These are phyloP conservation scores for Itoplectis maculator DNA, from an alignment of 2,888 invertebrate species.

Conservation along the genomic window DNA sequence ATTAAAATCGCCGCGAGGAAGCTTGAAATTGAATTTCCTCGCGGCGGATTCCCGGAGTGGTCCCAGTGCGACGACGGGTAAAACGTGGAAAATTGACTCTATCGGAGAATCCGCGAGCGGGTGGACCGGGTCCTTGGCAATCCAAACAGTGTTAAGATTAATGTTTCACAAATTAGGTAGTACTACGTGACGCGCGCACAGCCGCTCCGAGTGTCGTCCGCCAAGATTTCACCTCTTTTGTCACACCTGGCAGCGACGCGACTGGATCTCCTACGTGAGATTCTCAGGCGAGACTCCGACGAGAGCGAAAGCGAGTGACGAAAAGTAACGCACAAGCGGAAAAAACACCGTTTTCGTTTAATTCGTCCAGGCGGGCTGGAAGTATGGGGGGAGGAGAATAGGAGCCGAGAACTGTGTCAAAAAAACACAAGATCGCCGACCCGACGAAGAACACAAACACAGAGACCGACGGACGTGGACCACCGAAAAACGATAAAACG, in stretches of 20 bases:
- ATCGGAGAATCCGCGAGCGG: not conserved
- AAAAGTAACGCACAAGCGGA: constrained; percentile 20
- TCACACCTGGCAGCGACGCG: constrained; percentile 24
- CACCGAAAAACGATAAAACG: constrained; percentile 46
- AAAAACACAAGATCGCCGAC: constrained; percentile 23
- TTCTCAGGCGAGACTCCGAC: constrained; percentile 1
- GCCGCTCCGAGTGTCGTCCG: constrained; percentile 26
- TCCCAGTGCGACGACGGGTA: too few relatives aligned
- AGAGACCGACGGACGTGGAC: constrained; percentile 46
- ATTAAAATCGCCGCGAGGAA: not conserved
- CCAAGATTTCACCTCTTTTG: constrained; percentile 34
- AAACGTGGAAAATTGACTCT: constrained; percentile 6
- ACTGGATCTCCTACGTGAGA: constrained; percentile 20
- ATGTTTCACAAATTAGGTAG: constrained; percentile 68
- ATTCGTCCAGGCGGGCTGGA: constrained; percentile 48
- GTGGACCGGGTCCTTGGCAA: constrained; percentile 58
- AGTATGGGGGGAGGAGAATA: constrained; percentile 36
- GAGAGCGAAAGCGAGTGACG: constrained; percentile 7
- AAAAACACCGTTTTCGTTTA: constrained; percentile 41
- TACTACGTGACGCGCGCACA: constrained; percentile 52
- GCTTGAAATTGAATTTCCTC: constrained; percentile 15
- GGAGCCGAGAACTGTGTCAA: constrained; percentile 28
- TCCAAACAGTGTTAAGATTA: constrained; percentile 66
- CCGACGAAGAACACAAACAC: constrained; percentile 23
- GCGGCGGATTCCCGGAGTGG: not conserved